phyloP scores from a whole-genome alignment of 2,797 vertebrate genomes.

The Gastrophryne carolinensis region DNA sequence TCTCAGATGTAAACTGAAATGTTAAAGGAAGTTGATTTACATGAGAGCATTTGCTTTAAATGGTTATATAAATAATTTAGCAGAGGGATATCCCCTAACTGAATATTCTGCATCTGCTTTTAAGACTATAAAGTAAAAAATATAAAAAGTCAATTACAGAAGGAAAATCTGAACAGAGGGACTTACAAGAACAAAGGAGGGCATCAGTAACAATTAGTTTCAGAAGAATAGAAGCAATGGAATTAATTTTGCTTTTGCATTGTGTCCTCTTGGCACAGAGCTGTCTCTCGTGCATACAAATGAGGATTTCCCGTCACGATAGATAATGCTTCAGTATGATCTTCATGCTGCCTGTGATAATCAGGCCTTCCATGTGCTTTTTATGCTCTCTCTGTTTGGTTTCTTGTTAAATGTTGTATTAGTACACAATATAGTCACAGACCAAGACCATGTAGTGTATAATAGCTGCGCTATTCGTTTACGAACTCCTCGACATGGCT shows the following conservation, averaged over 20 bases:
- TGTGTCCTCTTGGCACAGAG: conserved; percentile 45
- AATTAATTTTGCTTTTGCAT: conserved; percentile 54
- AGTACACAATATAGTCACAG: too few species aligned
- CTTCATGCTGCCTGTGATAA: conserved; percentile 43
- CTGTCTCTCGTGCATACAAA: conserved; percentile 49
- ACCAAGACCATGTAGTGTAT: too few species aligned
- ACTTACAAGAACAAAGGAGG: conserved; percentile 51
- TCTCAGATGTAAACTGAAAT: conserved; percentile 10
- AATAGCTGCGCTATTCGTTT: too few species aligned
- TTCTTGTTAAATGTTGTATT: too few species aligned
- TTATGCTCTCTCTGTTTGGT: conserved; percentile 29
- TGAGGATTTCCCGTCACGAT: conserved; percentile 38
- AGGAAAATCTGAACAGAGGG: conserved; percentile 50
- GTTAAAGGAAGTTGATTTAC: conserved; percentile 40
- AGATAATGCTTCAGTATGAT: conserved; percentile 43
- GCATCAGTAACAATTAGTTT: conserved; percentile 55
- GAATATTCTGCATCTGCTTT: conserved; percentile 46
- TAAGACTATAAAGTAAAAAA: conserved; percentile 42
- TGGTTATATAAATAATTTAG: conserved; percentile 51
- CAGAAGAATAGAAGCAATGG: conserved; percentile 49
- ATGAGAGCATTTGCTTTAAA: conserved; percentile 44
- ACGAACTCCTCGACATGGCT: too few species aligned
- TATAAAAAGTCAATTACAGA: conserved; percentile 51
- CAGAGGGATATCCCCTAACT: conserved; percentile 41
- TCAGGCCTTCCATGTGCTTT: conserved; percentile 37